Percentiles rank a stretch among this genome's conserved stretches.
Conservation (phyloP, 2,113 vertebrate species). For the Hemibagrus wyckioides region DNA sequence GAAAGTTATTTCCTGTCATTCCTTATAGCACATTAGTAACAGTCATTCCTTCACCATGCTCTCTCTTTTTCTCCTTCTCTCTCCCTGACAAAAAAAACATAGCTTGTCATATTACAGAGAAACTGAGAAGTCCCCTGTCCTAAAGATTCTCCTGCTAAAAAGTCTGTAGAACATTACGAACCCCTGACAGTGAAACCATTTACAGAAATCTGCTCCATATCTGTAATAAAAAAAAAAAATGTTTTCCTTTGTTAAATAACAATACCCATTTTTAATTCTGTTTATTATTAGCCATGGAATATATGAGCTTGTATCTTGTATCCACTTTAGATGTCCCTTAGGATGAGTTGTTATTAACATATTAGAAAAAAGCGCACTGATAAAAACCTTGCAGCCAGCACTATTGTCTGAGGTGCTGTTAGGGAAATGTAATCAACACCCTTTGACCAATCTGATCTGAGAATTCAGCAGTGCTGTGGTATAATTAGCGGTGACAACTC, state of each 20-base stretch:
- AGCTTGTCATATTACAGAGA: background rate
- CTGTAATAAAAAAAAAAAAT: background rate
- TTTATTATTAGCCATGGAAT: background rate
- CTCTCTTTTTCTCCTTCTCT: background rate
- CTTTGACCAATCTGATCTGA: background rate
- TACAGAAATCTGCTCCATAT: background rate
- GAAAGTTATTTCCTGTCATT: background rate
- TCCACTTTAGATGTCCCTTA: background rate
- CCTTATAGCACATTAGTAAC: background rate
- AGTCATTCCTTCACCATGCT: background rate
- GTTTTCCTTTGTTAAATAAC: background rate
- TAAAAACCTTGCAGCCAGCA: background rate
- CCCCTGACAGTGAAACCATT: too few species aligned
- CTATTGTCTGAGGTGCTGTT: background rate
- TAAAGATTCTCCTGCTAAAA: background rate
- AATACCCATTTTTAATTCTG: background rate
- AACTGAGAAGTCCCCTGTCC: background rate
- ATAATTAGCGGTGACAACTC: background rate
- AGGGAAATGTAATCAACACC: background rate
- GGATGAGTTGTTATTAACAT: background rate
- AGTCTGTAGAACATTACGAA: background rate
- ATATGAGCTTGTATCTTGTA: background rate
- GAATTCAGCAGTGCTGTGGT: background rate
- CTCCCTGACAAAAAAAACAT: background rate
- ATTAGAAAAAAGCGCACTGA: background rate